phyloP scores from a whole-genome alignment of 2,888 invertebrate species.

The Parnassius glacialis region DNA sequence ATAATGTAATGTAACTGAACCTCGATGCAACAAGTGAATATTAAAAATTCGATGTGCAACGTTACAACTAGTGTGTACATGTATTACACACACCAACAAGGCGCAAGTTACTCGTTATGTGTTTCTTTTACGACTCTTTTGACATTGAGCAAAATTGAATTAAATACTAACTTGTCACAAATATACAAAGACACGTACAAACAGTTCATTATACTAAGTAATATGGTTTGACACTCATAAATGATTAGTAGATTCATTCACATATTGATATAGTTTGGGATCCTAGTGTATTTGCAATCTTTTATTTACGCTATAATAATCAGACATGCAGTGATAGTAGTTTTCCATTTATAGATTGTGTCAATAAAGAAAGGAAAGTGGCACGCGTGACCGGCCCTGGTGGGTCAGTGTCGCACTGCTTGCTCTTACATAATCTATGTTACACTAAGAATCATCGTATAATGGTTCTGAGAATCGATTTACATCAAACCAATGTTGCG shows the following conservation, averaged over 20 bases:
- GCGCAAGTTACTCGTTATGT: not conserved
- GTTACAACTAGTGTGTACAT: not conserved
- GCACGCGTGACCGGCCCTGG: constrained; percentile 58
- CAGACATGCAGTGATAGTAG: constrained; percentile 44
- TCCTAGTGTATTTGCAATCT: not conserved
- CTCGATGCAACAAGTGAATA: not conserved
- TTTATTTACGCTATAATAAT: constrained; percentile 15
- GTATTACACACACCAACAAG: not conserved
- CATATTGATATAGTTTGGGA: too few species aligned
- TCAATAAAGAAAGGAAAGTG: constrained; percentile 79
- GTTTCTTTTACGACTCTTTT: constrained; percentile 11
- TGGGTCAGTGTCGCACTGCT: constrained; percentile 72
- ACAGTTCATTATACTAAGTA: not conserved
- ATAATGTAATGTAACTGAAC: too few species aligned
- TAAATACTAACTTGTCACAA: constrained; percentile 3
- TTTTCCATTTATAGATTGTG: constrained; percentile 68
- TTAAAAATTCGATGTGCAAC: not conserved
- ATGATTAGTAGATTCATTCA: too few species aligned
- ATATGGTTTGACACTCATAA: too few species aligned
- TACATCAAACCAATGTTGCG: not conserved
- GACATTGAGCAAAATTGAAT: constrained; percentile 9
- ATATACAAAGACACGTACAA: constrained; percentile 7
- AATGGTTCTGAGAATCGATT: constrained; percentile 48
- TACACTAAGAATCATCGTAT: constrained; percentile 53
- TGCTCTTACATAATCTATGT: constrained; percentile 67